phyloP scores from a whole-genome alignment of 2,888 invertebrate species.

The Drosophila kuntzei region DNA sequence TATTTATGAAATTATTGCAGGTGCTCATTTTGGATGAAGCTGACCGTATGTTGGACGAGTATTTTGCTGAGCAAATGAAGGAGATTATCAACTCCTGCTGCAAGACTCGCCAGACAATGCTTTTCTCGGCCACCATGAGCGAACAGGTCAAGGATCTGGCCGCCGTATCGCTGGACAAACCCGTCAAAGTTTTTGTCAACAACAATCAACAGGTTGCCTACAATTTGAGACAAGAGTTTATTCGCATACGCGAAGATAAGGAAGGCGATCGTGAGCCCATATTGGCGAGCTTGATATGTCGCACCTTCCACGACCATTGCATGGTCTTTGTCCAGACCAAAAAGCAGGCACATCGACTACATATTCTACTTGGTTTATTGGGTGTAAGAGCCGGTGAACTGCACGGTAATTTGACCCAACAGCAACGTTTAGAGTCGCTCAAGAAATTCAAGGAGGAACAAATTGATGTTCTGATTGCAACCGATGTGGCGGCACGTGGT shows the following conservation, averaged over 20 bases:
- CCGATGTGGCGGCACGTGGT: conserved; percentile 96
- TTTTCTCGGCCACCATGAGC: conserved; percentile 99
- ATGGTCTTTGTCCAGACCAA: conserved; percentile 99
- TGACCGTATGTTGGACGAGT: conserved; percentile 97
- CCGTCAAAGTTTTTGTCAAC: conserved; percentile 97
- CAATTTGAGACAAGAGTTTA: conserved; percentile 98
- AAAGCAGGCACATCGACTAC: conserved; percentile 96
- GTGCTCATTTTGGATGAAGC: conserved; percentile 89
- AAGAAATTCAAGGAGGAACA: conserved; percentile 94
- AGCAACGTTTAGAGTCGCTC: conserved; percentile 95
- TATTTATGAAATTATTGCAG: conserved; percentile 53
- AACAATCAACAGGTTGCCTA: conserved; percentile 98
- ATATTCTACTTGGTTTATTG: conserved; percentile 95
- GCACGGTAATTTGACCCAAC: conserved; percentile 98
- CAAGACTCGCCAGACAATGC: conserved; percentile 96
- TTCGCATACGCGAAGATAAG: conserved; percentile 94
- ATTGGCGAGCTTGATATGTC: conserved; percentile 91
- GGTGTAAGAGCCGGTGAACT: conserved; percentile 95
- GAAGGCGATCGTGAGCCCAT: conserved; percentile 97
- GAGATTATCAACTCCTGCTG: conserved; percentile 98
- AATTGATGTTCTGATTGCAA: conserved; percentile 95
- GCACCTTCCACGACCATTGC: conserved; percentile 95
- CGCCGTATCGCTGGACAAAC: conserved; percentile 95
- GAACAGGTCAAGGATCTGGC: conserved; percentile 98
- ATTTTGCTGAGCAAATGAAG: conserved; percentile 99